A percentile compares a stretch with the other conserved stretches of the same genome.
phyloP scores from a whole-genome alignment of 2,113 vertebrate genomes.

The Otis tarda region DNA sequence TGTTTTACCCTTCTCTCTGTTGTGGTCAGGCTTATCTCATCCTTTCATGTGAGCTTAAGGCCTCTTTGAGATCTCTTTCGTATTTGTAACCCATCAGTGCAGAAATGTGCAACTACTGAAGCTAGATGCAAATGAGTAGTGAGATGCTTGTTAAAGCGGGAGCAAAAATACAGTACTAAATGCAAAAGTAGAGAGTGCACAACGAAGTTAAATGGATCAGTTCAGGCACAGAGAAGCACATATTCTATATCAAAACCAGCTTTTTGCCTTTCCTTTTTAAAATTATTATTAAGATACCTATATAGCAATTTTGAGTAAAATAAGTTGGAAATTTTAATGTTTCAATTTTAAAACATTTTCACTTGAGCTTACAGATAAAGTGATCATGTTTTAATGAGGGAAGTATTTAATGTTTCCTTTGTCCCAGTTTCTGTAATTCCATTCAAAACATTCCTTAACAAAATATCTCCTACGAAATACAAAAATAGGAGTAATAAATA shows the following conservation, averaged over 20 bases:
- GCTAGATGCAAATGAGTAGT: not conserved
- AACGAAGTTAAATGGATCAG: not conserved
- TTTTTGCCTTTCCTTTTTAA: not conserved
- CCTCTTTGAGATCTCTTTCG: not conserved
- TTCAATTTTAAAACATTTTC: not conserved
- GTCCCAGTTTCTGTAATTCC: not conserved
- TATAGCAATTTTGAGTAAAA: not conserved
- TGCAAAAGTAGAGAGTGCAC: not conserved
- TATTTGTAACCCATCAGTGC: not conserved
- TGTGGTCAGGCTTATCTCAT: not conserved
- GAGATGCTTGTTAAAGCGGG: not conserved
- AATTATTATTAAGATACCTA: not conserved
- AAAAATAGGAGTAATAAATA: not conserved
- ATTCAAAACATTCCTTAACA: not conserved
- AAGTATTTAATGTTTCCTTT: not conserved
- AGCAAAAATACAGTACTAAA: not conserved
- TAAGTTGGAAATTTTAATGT: not conserved
- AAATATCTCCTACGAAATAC: not conserved
- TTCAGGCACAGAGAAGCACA: not conserved
- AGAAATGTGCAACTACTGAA: not conserved
- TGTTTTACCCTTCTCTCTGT: not conserved
- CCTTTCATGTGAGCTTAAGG: not conserved
- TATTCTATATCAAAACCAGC: not conserved
- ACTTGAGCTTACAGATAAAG: not conserved
- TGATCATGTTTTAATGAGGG: not conserved